Evolutionary conservation across 1,140 invertebrate genomes (phyloP).

Genomic region (Dufourea novaeangliae): DNA sequence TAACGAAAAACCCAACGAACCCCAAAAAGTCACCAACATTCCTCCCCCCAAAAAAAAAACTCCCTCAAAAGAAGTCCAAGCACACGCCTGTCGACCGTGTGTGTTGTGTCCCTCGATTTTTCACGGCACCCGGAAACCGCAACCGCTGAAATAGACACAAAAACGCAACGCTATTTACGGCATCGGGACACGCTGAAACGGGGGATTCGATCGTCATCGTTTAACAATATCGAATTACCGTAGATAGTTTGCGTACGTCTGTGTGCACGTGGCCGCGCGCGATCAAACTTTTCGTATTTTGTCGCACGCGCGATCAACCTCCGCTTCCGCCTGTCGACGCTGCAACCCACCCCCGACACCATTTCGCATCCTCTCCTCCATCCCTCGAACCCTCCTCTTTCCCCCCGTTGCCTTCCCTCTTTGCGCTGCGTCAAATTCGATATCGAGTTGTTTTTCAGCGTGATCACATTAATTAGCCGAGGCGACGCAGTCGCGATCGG

Average conservation of each 20-base stretch:
- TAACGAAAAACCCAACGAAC: too few relatives aligned
- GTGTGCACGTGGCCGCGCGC: slow-evolving; percentile 25
- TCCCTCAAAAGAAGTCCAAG: too few relatives aligned
- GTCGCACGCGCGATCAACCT: slow-evolving; percentile 25
- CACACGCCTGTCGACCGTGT: too few relatives aligned
- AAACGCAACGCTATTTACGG: not conserved
- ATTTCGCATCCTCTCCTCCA: not conserved
- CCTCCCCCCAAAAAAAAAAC: too few relatives aligned
- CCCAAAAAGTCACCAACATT: too few relatives aligned
- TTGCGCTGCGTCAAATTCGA: slow-evolving; percentile 62
- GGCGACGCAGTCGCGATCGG: slow-evolving; percentile 55
- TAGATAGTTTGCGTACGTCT: not conserved
- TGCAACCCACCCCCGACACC: not conserved
- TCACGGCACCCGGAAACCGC: not conserved
- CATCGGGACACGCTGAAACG: not conserved
- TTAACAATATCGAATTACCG: slow-evolving; percentile 66
- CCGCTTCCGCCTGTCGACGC: not conserved
- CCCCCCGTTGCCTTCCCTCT: slow-evolving; percentile 28
- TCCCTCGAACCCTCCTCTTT: not conserved
- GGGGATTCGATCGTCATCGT: slow-evolving; percentile 54
- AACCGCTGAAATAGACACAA: not conserved
- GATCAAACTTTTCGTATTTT: slow-evolving; percentile 65
- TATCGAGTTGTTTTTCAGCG: slow-evolving; percentile 67
- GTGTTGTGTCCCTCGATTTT: too few relatives aligned
- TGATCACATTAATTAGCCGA: slow-evolving; percentile 63